phyloP scores from a whole-genome alignment of 2,113 vertebrate genomes.

The Syrrhaptes paradoxus region DNA sequence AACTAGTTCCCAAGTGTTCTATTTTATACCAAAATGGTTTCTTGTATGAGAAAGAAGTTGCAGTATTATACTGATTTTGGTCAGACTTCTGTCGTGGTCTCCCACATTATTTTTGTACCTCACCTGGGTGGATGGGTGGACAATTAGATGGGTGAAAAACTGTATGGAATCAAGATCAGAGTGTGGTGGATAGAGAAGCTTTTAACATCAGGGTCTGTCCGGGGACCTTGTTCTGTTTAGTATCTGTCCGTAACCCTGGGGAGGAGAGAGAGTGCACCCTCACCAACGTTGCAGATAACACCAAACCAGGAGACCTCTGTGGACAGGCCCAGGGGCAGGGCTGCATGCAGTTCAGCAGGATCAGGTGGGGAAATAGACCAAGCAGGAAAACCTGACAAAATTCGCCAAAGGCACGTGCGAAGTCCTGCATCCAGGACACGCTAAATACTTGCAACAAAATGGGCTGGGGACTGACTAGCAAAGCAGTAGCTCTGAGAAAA shows the following conservation, averaged over 20 bases:
- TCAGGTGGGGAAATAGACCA: background rate
- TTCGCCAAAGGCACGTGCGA: background rate
- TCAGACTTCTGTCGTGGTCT: background rate
- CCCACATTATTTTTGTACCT: background rate
- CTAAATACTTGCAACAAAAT: background rate
- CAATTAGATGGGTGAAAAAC: background rate
- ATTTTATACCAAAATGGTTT: background rate
- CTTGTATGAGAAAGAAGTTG: background rate
- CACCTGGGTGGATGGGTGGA: background rate
- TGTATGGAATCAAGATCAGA: background rate
- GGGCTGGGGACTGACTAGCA: background rate
- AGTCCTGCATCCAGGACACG: background rate
- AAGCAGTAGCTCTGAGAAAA: background rate
- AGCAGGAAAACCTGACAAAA: background rate
- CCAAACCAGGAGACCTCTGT: background rate
- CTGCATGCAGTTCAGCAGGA: background rate
- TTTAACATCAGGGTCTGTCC: rapidly evolving
- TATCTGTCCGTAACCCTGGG: background rate
- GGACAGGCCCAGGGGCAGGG: background rate
- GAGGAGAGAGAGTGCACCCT: background rate
- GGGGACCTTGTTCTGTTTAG: rapidly evolving
- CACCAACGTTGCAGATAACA: background rate
- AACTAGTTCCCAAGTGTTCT: background rate
- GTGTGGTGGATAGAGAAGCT: background rate
- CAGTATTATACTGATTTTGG: background rate